A percentile compares a stretch with the other conserved stretches of the same genome.
Evolutionary conservation across 2,888 invertebrate genomes (phyloP).

Genomic region (Eustalomyia histrio): DNA sequence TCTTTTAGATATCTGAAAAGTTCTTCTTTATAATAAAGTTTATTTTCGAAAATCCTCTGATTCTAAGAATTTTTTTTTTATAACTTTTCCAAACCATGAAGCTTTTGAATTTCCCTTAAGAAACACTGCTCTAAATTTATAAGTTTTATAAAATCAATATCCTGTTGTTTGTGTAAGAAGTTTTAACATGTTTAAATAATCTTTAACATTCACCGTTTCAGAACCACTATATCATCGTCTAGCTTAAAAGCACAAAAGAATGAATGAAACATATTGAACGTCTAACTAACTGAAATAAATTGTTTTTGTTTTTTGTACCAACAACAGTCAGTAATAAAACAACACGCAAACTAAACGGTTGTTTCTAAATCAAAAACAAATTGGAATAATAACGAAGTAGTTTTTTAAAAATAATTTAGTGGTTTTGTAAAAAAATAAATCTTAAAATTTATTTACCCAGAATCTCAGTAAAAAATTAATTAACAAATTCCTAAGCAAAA

Average conservation of each 20-base stretch:
- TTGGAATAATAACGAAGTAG: slow-evolving; percentile 29
- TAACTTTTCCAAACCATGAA: no score
- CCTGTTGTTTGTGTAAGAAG: no score
- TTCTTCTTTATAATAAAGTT: no score
- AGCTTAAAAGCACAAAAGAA: slow-evolving; percentile 54
- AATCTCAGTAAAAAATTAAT: slow-evolving; percentile 40
- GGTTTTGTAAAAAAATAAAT: no score
- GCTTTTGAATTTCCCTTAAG: no score
- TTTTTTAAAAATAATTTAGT: not conserved
- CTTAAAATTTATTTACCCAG: not conserved
- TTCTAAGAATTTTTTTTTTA: no score
- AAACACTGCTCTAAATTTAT: no score
- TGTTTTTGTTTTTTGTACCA: slow-evolving; percentile 21
- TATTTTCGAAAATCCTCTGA: no score
- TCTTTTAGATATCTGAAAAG: no score
- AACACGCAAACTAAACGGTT: slow-evolving; percentile 62
- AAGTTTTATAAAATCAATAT: no score
- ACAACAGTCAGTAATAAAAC: slow-evolving; percentile 58
- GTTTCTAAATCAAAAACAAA: slow-evolving; percentile 21
- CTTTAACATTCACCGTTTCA: slow-evolving; percentile 30
- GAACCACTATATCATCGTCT: slow-evolving; percentile 49
- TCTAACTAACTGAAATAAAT: slow-evolving; percentile 1
- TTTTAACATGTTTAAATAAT: no score
- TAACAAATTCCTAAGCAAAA: slow-evolving; percentile 26
- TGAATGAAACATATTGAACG: slow-evolving; percentile 3